Evolutionary conservation across 2,797 vertebrate species (phyloP), one percentile per base, ranked within the genome.

Genomic region (Margarornis squamiger): DNA sequence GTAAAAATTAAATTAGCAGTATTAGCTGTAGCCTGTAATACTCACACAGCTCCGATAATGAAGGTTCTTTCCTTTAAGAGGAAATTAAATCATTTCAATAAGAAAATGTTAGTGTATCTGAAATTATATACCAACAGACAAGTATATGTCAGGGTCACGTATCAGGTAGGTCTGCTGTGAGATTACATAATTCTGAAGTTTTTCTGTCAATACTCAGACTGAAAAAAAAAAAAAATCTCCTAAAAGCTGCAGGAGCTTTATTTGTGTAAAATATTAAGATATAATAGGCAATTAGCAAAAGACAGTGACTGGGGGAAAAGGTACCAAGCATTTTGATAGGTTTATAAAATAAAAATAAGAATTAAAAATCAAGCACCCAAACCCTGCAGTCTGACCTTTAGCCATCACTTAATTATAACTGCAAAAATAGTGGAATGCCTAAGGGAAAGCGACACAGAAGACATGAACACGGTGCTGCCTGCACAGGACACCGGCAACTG

Each of bases 381-480:
- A 63, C 8, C 8, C 34, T 7, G 2, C 21, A 12, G 7, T 7
- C 23, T 24, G 21, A 34, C 55, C 48, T 85, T 79, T 7, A 76
- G 52, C 26, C 30, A 45, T 23, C 24, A 16, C 22, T 36, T 80
- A 11, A 18, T 2, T 41, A 10, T 4, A 57, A 92, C 0, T 12
- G 10, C 13, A 67, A 76, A 52, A 89, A 61, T 7, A 71, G 67
- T 1, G 12, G n/a, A 41, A 82, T 48, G 32, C 20, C 49, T 8
- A 43, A 38, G 4, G 32, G 12, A 72, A 72, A 86, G 45, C 45
- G 26, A 59, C 22, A 39, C 3, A 26, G 8, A 45, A 67, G 52
- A 32, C 24, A 20, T 0, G 7, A 34, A 6, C 2, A 14, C 2
- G 43, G 22, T 0, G 14, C 10, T 7, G 41, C 32, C 18, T 3